Percentiles rank a stretch among this genome's conserved stretches.
Conservation (phyloP, 2,888 invertebrate species). For the Diloba caeruleocephala region DNA sequence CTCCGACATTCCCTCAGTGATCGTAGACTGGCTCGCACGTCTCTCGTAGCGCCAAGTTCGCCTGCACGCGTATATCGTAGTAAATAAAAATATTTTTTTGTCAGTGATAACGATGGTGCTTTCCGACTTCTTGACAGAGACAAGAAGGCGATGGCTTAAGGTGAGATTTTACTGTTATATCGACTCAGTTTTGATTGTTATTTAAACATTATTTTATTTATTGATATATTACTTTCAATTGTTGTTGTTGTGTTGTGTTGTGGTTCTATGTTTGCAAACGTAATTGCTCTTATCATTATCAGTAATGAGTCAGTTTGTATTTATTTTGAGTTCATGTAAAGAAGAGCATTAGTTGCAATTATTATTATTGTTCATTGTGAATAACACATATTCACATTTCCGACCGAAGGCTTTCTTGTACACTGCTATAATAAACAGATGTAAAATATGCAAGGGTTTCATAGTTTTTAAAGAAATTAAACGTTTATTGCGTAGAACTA, state of each 20-base stretch:
- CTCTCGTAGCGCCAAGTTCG: constrained; percentile 32
- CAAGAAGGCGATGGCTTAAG: constrained; percentile 83
- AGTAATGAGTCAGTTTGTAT: constrained; percentile 6
- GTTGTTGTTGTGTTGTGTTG: constrained; percentile 6
- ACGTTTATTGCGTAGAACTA: too few relatives aligned
- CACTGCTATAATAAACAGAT: too few relatives aligned
- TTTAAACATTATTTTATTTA: too few relatives aligned
- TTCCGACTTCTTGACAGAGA: constrained; percentile 83
- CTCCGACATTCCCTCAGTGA: constrained; percentile 68
- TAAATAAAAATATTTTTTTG: constrained; percentile 24
- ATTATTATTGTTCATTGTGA: neutral
- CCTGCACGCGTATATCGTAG: constrained; percentile 45
- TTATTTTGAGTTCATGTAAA: constrained; percentile 1
- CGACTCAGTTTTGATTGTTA: too few relatives aligned
- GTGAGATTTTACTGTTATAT: constrained; percentile 58
- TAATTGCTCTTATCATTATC: constrained; percentile 16
- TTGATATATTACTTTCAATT: too few relatives aligned
- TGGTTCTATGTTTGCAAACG: neutral
- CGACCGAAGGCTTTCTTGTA: too few relatives aligned
- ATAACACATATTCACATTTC: too few relatives aligned
- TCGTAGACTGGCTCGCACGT: constrained; percentile 58
- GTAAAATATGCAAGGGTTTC: too few relatives aligned
- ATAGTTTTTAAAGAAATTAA: too few relatives aligned
- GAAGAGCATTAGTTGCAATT: constrained; percentile 2
- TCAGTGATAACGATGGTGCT: constrained; percentile 74